phyloP scores from a whole-genome alignment of 2,888 invertebrate genomes.

The Cataglyphis altisquamis region DNA sequence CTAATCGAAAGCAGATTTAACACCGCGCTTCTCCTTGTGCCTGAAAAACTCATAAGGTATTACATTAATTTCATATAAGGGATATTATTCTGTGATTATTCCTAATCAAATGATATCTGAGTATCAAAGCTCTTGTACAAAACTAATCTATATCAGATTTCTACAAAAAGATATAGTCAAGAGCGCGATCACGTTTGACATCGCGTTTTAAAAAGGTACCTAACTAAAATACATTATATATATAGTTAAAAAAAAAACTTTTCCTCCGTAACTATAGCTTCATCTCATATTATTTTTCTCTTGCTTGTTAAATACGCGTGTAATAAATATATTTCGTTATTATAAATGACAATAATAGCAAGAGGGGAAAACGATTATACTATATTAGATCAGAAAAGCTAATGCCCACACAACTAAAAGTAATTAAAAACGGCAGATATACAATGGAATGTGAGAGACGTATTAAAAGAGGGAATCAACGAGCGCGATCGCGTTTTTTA shows the following conservation, averaged over 20 bases:
- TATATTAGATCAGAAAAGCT: conserved; percentile 63
- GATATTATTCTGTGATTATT: conserved; percentile 60
- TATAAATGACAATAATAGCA: conserved; percentile 59
- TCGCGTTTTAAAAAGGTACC: conserved; percentile 36
- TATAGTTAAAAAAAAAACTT: conserved; percentile 39
- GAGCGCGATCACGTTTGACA: conserved; percentile 38
- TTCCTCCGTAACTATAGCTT: conserved; percentile 34
- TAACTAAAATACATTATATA: conserved; percentile 32
- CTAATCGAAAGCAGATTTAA: conserved; percentile 30
- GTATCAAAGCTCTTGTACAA: conserved; percentile 79
- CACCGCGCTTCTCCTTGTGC: conserved; percentile 26
- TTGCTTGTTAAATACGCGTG: conserved; percentile 57
- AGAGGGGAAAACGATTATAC: conserved; percentile 53
- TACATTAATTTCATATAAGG: conserved; percentile 63
- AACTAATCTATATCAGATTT: conserved; percentile 74
- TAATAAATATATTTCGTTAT: conserved; percentile 67
- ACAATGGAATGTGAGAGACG: conserved; percentile 58
- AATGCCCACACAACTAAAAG: conserved; percentile 72
- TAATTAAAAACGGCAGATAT: conserved; percentile 67
- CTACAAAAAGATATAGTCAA: conserved; percentile 60
- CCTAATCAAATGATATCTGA: conserved; percentile 72
- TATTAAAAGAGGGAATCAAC: conserved; percentile 25
- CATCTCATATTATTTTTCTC: conserved; percentile 32
- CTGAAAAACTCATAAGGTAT: conserved; percentile 74
- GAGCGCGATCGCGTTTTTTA: conserved; percentile 31